Conservation (phyloP, 2,113 vertebrate species). For the Todiramphus saurophagus region DNA sequence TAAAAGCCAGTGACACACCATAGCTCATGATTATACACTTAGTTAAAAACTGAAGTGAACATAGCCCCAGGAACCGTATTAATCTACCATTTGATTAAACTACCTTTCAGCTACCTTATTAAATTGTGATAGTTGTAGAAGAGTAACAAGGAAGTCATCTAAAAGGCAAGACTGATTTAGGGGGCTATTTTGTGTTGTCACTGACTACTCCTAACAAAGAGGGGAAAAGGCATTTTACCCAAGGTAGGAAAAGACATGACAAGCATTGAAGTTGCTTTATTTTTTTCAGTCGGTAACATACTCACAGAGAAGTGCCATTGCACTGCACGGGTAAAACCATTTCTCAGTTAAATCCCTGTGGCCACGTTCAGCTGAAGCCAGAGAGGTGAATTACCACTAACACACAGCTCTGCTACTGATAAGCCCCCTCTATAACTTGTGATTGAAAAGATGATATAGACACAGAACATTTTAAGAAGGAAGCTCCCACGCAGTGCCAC, state of each 20-base stretch:
- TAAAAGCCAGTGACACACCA: not conserved
- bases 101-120: constrained; percentile 39
- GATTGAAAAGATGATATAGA: not conserved
- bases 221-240: not conserved
- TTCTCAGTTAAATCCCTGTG: not conserved
- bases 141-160: constrained; percentile 1
- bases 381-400: not conserved
- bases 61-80: constrained; percentile 17
- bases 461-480: not conserved
- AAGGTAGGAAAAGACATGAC: not conserved
- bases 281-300: not conserved
- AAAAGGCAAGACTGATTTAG: constrained; percentile 3
- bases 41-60: constrained; percentile 31
- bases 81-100: constrained; percentile 46
- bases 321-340: not conserved
- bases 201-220: not conserved
- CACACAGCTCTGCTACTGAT: not conserved
- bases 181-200: not conserved
- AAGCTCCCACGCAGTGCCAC: not conserved
- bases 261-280: not conserved
- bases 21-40: not conserved
- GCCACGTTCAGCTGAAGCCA: rapidly evolving
- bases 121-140: not conserved
- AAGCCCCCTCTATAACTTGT: not conserved
- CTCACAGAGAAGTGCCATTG: not conserved